phyloP scores from a whole-genome alignment of 2,113 vertebrate species.

The Lutjanus erythropterus region DNA sequence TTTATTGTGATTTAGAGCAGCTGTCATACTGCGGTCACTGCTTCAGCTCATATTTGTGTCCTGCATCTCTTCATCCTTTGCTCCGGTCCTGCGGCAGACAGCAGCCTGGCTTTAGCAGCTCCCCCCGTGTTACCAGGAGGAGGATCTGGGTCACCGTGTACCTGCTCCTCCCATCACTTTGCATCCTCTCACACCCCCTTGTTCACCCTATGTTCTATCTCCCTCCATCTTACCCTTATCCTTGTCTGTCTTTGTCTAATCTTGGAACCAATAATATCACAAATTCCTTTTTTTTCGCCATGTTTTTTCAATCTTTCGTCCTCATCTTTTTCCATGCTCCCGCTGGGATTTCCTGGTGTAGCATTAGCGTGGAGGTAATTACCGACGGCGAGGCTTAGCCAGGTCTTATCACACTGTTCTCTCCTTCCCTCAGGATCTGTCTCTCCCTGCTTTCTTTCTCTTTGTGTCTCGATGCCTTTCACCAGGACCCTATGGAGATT shows the following conservation, averaged over 20 bases:
- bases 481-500: constrained; percentile 38
- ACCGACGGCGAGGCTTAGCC: constrained; percentile 67
- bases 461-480: constrained; percentile 31
- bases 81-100: constrained; percentile 43
- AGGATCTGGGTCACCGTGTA: constrained; percentile 79
- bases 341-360: constrained; percentile 58
- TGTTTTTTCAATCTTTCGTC: constrained; percentile 39
- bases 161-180: constrained; percentile 70
- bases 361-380: constrained; percentile 74
- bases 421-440: constrained; percentile 53
- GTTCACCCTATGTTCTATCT: constrained; percentile 44
- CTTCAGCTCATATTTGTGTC: constrained; percentile 29
- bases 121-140: constrained; percentile 50
- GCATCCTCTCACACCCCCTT: constrained; percentile 44
- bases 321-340: constrained; percentile 51
- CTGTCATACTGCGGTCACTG: constrained; percentile 11
- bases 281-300: constrained; percentile 41
- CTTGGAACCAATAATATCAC: constrained; percentile 45
- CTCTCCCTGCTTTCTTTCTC: constrained; percentile 32
- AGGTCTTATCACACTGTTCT: constrained; percentile 67
- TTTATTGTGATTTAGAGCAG: constrained; percentile 22
- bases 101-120: constrained; percentile 51
- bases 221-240: constrained; percentile 45
- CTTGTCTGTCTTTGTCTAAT: constrained; percentile 61
- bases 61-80: constrained; percentile 40